These are phyloP conservation scores for Lomographa bimaculata DNA, from an alignment of 2,888 invertebrate genomes.

Conservation along the genomic window DNA sequence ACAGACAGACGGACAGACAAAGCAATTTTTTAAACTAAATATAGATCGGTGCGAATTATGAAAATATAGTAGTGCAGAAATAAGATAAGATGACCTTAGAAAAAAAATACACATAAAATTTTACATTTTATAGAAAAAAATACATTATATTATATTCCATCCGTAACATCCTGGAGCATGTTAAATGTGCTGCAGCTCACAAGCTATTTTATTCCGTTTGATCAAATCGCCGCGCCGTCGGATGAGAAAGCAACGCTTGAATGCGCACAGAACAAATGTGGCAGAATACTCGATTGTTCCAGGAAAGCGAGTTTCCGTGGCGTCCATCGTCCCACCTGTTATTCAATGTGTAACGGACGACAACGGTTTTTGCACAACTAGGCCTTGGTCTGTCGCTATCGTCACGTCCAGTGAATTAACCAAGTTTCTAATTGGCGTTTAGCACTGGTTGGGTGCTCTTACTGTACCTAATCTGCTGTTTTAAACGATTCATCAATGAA, in stretches of 20 bases:
- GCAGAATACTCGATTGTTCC: slow-evolving; percentile 62
- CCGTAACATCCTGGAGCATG: background rate
- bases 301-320: slow-evolving; percentile 52
- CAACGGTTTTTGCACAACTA: slow-evolving; percentile 72
- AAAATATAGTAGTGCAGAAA: too few species aligned
- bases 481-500: slow-evolving; percentile 34
- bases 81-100: too few species aligned
- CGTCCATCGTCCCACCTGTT: slow-evolving; percentile 43
- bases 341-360: slow-evolving; percentile 58
- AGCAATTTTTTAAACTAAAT: too few species aligned
- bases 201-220: slow-evolving; percentile 51
- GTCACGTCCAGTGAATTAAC: slow-evolving; percentile 50
- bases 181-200: slow-evolving; percentile 6
- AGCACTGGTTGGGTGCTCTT: slow-evolving; percentile 26
- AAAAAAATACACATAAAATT: too few species aligned
- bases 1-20: too few species aligned
- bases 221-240: slow-evolving; percentile 55
- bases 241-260: slow-evolving; percentile 64
- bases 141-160: too few species aligned
- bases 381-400: slow-evolving; percentile 54
- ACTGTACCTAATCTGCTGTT: slow-evolving; percentile 32
- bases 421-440: slow-evolving; percentile 51
- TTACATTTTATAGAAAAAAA: too few species aligned
- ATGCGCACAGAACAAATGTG: slow-evolving; percentile 59
- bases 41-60: too few species aligned